These are phyloP conservation scores for Drosophila affinis DNA, from an alignment of 2,888 invertebrate species.

Conservation along the genomic window DNA sequence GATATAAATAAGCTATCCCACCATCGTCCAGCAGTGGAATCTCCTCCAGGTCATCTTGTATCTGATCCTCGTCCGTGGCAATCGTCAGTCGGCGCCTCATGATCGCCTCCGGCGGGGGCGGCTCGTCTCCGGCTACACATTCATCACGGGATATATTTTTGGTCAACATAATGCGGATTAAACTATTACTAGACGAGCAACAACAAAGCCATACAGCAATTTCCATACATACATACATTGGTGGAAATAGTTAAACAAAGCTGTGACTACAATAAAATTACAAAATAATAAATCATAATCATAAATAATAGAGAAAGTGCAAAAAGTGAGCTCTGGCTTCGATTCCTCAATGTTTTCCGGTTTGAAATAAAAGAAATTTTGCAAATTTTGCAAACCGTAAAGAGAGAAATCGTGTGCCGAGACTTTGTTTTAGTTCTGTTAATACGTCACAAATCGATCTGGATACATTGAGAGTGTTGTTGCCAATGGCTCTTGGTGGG, in stretches of 20 bases:
- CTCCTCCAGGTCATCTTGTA: slow-evolving; percentile 73
- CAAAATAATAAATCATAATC: slow-evolving; percentile 39
- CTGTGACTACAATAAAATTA: slow-evolving; percentile 63
- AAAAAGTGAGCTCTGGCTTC: slow-evolving; percentile 43
- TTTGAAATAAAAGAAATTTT: not conserved
- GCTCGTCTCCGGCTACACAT: slow-evolving; percentile 61
- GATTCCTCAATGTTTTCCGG: not conserved
- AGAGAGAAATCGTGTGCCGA: not conserved
- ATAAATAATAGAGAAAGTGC: slow-evolving; percentile 64
- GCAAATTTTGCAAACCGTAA: not conserved
- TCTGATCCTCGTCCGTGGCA: slow-evolving; percentile 77
- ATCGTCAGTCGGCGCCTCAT: slow-evolving; percentile 83
- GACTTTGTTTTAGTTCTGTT: slow-evolving; percentile 43
- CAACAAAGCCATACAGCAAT: slow-evolving; percentile 61
- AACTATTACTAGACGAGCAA: slow-evolving; percentile 41
- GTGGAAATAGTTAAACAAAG: slow-evolving; percentile 69
- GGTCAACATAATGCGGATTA: not conserved
- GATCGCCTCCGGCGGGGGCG: slow-evolving; percentile 55
- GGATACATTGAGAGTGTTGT: slow-evolving; percentile 26
- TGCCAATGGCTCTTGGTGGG: slow-evolving; percentile 28
- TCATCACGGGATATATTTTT: slow-evolving; percentile 37
- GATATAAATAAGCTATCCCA: slow-evolving; percentile 52
- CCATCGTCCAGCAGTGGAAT: slow-evolving; percentile 81
- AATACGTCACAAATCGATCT: slow-evolving; percentile 19
- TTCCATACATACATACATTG: slow-evolving; percentile 74